These are phyloP conservation scores for Enoplosus armatus DNA, from an alignment of 2,797 vertebrate species.

Conservation along the genomic window DNA sequence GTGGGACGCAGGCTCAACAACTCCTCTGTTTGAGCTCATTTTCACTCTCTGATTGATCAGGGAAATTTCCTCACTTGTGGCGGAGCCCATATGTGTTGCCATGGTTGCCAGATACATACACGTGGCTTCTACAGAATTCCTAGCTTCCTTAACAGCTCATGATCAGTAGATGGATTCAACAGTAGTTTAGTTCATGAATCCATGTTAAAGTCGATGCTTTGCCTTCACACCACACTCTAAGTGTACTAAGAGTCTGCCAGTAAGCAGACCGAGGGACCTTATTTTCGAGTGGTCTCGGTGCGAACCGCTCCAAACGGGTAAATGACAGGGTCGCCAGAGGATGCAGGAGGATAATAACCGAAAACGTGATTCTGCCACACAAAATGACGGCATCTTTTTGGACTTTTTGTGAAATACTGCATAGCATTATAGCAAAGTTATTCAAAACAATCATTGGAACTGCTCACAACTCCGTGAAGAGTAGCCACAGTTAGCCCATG, in stretches of 20 bases:
- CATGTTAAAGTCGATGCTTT: too few relatives aligned
- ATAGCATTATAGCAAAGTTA: background rate
- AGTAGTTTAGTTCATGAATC: too few relatives aligned
- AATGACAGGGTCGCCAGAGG: background rate
- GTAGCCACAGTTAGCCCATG: background rate
- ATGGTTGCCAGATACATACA: background rate
- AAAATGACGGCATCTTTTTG: background rate
- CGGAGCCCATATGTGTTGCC: background rate
- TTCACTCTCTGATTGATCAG: background rate
- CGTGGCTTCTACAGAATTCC: too few relatives aligned
- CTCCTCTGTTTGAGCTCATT: background rate
- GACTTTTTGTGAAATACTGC: too few relatives aligned
- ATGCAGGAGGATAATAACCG: too few relatives aligned
- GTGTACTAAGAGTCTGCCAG: too few relatives aligned
- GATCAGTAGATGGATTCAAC: too few relatives aligned
- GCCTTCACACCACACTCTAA: too few relatives aligned
- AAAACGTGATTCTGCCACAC: too few relatives aligned
- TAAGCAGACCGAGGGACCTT: background rate
- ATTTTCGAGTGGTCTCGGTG: background rate
- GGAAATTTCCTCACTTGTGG: background rate
- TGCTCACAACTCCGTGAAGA: too few relatives aligned
- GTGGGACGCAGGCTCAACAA: background rate
- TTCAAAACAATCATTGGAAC: too few relatives aligned
- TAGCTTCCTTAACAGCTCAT: background rate
- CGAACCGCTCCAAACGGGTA: background rate